These are phyloP conservation scores for Trichacis sp. DNA, from an alignment of 2,888 invertebrate genomes.

Conservation along the genomic window DNA sequence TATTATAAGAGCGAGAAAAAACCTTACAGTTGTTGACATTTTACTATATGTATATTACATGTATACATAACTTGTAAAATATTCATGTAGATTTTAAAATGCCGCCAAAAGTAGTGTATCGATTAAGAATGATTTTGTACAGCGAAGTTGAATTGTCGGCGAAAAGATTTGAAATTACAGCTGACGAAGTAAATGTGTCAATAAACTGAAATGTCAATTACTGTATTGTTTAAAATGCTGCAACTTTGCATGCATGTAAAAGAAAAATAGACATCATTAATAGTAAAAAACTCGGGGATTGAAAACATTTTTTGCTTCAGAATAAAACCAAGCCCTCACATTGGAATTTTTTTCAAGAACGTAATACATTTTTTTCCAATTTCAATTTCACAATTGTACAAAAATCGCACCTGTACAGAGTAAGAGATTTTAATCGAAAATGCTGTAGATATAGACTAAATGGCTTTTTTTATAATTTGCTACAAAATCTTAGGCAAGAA, in stretches of 20 bases:
- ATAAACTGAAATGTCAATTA: conserved; percentile 48
- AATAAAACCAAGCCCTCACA: no score
- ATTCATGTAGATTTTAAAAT: conserved; percentile 12
- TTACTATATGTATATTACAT: conserved; percentile 24
- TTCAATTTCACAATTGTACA: conserved; percentile 3
- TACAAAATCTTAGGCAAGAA: conserved; percentile 15
- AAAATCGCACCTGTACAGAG: conserved; percentile 8
- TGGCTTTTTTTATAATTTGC: conserved; percentile 20
- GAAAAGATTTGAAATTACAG: conserved; percentile 16
- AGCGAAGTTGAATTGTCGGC: conserved; percentile 6
- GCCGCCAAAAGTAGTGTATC: conserved; percentile 13
- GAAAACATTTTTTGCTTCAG: no score
- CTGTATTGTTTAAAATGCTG: conserved; percentile 31
- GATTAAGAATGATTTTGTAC: conserved; percentile 30
- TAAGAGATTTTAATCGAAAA: conserved; percentile 14
- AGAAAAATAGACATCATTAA: background rate
- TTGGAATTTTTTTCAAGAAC: no score
- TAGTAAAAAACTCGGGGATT: no score
- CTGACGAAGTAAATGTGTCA: conserved; percentile 26
- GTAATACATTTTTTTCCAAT: no score
- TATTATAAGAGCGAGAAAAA: conserved; percentile 17
- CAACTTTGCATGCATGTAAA: conserved; percentile 20
- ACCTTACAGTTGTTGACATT: conserved; percentile 44
- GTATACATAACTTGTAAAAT: conserved; percentile 32
- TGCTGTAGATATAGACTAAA: conserved; percentile 11